These are phyloP conservation scores for Acromyrmex echinatior DNA, from an alignment of 1,140 invertebrate genomes.

Conservation along the genomic window DNA sequence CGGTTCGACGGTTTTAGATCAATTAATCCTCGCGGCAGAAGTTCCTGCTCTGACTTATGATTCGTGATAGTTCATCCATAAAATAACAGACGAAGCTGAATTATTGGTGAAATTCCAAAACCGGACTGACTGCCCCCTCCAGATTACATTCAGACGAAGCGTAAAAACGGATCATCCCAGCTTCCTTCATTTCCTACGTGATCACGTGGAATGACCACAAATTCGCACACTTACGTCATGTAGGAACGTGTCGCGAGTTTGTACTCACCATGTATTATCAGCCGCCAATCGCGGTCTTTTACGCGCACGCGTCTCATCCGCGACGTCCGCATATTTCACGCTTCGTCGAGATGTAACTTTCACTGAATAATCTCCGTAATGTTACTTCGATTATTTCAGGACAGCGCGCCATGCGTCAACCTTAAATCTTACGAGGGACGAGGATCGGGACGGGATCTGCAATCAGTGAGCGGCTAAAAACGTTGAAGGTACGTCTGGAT, in stretches of 20 bases:
- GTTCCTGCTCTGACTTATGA: background rate
- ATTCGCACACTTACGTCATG: slow-evolving; percentile 3
- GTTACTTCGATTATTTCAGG: slow-evolving; percentile 55
- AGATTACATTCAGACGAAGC: background rate
- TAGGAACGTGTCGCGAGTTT: background rate
- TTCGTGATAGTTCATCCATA: slow-evolving; percentile 28
- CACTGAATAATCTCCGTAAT: slow-evolving; percentile 34
- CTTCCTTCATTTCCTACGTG: background rate
- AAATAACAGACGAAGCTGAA: slow-evolving; percentile 6
- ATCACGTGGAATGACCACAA: background rate
- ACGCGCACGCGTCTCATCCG: background rate
- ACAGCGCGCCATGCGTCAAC: slow-evolving; percentile 55
- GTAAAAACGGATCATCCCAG: background rate
- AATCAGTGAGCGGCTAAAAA: slow-evolving; percentile 45
- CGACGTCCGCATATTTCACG: slow-evolving; percentile 42
- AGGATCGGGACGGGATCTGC: slow-evolving; percentile 30
- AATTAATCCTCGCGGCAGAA: background rate
- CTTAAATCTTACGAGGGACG: slow-evolving; percentile 21
- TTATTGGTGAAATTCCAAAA: slow-evolving; percentile 6
- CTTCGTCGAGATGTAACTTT: slow-evolving; percentile 48
- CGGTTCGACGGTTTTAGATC: slow-evolving; percentile 11
- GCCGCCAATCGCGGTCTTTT: slow-evolving; percentile 15
- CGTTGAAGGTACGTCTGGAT: slow-evolving; percentile 20
- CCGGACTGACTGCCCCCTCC: background rate
- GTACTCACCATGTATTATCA: slow-evolving; percentile 17